Evolutionary conservation across 2,113 vertebrate species (phyloP).

Genomic region (Otis tarda): DNA sequence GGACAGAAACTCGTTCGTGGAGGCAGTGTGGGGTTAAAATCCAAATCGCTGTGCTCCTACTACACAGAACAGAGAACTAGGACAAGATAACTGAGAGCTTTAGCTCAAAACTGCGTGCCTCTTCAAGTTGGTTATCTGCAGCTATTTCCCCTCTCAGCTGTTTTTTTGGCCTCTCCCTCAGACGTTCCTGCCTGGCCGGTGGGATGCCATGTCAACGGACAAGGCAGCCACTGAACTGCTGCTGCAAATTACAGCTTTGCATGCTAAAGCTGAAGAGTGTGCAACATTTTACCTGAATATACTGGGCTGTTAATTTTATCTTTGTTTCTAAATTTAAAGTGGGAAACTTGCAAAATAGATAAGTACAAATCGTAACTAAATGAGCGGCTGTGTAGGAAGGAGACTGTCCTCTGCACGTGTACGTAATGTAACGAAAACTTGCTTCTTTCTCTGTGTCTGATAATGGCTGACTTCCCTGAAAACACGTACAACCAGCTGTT

Average conservation of each 20-base stretch:
- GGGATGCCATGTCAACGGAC: background rate
- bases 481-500: background rate
- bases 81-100: constrained; percentile 2
- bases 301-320: background rate
- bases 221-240: background rate
- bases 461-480: background rate
- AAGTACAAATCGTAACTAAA: background rate
- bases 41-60: background rate
- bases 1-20: background rate
- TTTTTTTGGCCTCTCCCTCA: background rate
- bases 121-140: constrained; percentile 13
- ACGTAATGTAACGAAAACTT: background rate
- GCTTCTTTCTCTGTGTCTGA: background rate
- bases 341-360: background rate
- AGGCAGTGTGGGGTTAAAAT: constrained; percentile 11
- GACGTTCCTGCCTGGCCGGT: background rate
- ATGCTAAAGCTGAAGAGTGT: background rate
- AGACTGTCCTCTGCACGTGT: background rate
- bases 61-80: background rate
- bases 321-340: background rate
- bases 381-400: background rate
- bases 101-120: background rate
- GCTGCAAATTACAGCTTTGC: background rate
- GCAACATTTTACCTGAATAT: background rate
- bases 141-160: background rate